phyloP scores from a whole-genome alignment of 1,140 invertebrate genomes.

The Leptopilina boulardi region DNA sequence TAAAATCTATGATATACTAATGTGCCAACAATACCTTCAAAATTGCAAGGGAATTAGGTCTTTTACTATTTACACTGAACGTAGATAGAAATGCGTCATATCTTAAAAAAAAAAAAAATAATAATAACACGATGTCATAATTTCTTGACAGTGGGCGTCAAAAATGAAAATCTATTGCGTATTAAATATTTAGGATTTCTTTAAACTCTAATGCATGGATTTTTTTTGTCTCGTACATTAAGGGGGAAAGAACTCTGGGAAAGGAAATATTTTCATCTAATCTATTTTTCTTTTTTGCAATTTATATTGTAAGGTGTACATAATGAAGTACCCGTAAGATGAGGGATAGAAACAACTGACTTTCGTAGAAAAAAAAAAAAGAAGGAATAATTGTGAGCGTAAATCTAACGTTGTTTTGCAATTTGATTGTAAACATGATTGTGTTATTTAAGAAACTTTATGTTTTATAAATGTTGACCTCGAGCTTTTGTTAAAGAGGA shows the following conservation, averaged over 20 bases:
- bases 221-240: slow-evolving; percentile 64
- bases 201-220: slow-evolving; percentile 62
- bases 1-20: slow-evolving; percentile 60
- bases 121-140: slow-evolving; percentile 46
- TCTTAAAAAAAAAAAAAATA: slow-evolving; percentile 61
- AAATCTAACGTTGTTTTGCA: slow-evolving; percentile 13
- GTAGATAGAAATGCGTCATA: slow-evolving; percentile 64
- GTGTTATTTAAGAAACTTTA: slow-evolving; percentile 27
- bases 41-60: slow-evolving; percentile 64
- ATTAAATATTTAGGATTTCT: slow-evolving; percentile 53
- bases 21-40: slow-evolving; percentile 72
- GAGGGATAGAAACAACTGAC: slow-evolving; percentile 44
- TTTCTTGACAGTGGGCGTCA: slow-evolving; percentile 45
- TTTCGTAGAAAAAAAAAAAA: slow-evolving; percentile 45
- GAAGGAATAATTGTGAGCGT: slow-evolving; percentile 33
- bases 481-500: slow-evolving; percentile 22
- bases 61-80: slow-evolving; percentile 67
- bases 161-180: slow-evolving; percentile 43
- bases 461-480: slow-evolving; percentile 17
- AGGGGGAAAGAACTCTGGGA: slow-evolving; percentile 51
- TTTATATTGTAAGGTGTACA: slow-evolving; percentile 65
- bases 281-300: slow-evolving; percentile 73
- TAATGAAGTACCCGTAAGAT: slow-evolving; percentile 59
- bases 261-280: slow-evolving; percentile 67
- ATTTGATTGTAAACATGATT: slow-evolving; percentile 15